These are phyloP conservation scores for Diabrotica balteata DNA, from an alignment of 2,888 invertebrate species.

Conservation along the genomic window DNA sequence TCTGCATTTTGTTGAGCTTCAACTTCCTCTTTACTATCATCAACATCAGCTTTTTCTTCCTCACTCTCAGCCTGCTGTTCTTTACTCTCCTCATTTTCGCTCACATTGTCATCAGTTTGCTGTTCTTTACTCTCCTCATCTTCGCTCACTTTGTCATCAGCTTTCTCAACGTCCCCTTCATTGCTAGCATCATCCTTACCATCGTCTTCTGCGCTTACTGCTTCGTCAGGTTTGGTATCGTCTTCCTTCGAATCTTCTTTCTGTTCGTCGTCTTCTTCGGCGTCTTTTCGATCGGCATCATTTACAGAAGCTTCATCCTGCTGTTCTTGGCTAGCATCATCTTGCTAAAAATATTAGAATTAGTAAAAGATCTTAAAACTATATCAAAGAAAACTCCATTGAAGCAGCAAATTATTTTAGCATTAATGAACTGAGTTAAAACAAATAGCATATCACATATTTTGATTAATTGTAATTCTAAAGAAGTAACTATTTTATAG, in stretches of 20 bases:
- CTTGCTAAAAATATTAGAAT: constrained; percentile 48
- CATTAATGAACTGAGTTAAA: no score
- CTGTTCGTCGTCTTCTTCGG: constrained; percentile 42
- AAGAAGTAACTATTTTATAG: no score
- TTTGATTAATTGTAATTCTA: neutral
- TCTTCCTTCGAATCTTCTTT: constrained; percentile 38
- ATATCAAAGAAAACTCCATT: constrained; percentile 8
- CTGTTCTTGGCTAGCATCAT: constrained; percentile 51
- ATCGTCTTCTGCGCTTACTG: constrained; percentile 19
- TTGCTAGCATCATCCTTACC: constrained; percentile 47
- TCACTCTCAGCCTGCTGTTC: constrained; percentile 49
- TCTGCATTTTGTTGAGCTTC: constrained; percentile 21
- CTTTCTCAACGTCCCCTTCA: constrained; percentile 61
- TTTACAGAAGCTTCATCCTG: constrained; percentile 41
- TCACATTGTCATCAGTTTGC: constrained; percentile 55
- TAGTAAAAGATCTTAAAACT: neutral
- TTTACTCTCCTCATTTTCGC: constrained; percentile 42
- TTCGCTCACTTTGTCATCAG: constrained; percentile 52
- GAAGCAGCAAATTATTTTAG: constrained; percentile 24
- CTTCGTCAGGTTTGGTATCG: constrained; percentile 14
- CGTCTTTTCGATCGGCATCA: constrained; percentile 25
- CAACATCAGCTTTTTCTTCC: constrained; percentile 62
- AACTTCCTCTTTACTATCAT: constrained; percentile 40
- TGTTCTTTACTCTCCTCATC: constrained; percentile 43
- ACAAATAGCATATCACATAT: no score